Evolutionary conservation across 2,113 vertebrate species (phyloP), one percentile per base, ranked within the genome.

Genomic region (Colistium nudipinnis): DNA sequence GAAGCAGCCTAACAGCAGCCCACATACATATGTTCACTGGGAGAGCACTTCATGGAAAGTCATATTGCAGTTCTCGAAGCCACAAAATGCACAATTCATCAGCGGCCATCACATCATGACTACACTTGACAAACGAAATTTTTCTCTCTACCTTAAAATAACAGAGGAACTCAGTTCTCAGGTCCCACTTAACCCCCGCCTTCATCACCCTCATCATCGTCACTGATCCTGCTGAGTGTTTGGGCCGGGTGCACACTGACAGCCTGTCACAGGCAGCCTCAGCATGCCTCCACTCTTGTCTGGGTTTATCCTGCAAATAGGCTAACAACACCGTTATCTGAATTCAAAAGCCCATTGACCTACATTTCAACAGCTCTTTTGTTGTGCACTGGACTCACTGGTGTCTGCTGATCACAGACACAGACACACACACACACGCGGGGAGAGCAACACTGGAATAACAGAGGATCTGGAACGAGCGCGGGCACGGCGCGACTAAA

Each of bases 351-450:
- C 54, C 70, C 82, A 81, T 10, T 84, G 85, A 88, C 84, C 87
- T 76, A 87, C 73, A 90, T 90, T 80, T 80, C 66, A 80, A 67
- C 80, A 80, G 69, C 76, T 76, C 76, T 80, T 73, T 87, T 87
- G 87, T 86, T 83, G 66, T 70, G 45, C 66, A 61, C 22, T 76
- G 47, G 53, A 69, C 64, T 72, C 70, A 47, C 19, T 76, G 45
- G 44, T 59, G 61, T 76, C 70, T 78, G 67, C 61, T 70, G 67
- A 77, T 69, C 54, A 61, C 70, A 68, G 13, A 48, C 64, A 66
- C 19, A 80, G 73, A 62, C n/a, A 22, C 41, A 45, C 41, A 44
- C n/a, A 44, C 8, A 44, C 41, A 20, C 41, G 19, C 41, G 14
- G 36, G 30, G 44, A 41, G 44, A 55, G 48, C 6, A 11, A 8